phyloP scores from a whole-genome alignment of 2,888 invertebrate species.

The Drosophila neotestacea region DNA sequence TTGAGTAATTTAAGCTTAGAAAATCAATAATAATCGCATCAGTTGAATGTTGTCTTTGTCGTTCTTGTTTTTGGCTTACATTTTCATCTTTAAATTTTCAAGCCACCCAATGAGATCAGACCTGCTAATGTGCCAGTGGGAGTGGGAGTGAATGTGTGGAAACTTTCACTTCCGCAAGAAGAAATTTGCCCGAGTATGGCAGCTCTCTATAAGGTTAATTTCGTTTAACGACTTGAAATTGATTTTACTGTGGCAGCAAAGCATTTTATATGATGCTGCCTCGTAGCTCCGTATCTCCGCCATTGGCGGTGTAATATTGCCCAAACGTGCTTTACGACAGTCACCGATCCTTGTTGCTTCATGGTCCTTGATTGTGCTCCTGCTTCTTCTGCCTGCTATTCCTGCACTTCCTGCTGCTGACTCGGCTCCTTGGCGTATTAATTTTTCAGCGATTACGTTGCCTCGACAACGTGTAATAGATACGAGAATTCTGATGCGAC shows the following conservation, averaged over 20 bases:
- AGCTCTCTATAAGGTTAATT: constrained; percentile 78
- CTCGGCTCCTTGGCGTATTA: constrained; percentile 60
- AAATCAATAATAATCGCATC: constrained; percentile 77
- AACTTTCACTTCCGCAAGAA: constrained; percentile 51
- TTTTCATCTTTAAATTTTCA: constrained; percentile 52
- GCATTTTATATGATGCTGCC: constrained; percentile 65
- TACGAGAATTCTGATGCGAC: constrained; percentile 21
- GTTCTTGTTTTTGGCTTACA: constrained; percentile 35
- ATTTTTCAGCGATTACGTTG: constrained; percentile 78
- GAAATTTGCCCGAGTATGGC: constrained; percentile 30
- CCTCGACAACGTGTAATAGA: constrained; percentile 74
- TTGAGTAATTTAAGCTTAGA: constrained; percentile 51
- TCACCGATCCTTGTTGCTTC: constrained; percentile 58
- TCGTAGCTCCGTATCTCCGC: constrained; percentile 57
- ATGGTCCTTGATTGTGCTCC: constrained; percentile 33
- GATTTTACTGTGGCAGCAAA: constrained; percentile 77
- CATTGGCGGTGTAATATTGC: constrained; percentile 70
- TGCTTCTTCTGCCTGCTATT: constrained; percentile 9
- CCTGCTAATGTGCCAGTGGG: constrained; percentile 44
- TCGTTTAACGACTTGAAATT: constrained; percentile 83
- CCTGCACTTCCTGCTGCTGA: constrained; percentile 16
- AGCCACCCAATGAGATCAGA: constrained; percentile 38
- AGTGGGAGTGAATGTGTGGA: constrained; percentile 14
- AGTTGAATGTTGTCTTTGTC: constrained; percentile 14
- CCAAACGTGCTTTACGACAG: constrained; percentile 76